Evolutionary conservation across 2,113 vertebrate genomes (phyloP).

Genomic region (Chiloscyllium plagiosum): DNA sequence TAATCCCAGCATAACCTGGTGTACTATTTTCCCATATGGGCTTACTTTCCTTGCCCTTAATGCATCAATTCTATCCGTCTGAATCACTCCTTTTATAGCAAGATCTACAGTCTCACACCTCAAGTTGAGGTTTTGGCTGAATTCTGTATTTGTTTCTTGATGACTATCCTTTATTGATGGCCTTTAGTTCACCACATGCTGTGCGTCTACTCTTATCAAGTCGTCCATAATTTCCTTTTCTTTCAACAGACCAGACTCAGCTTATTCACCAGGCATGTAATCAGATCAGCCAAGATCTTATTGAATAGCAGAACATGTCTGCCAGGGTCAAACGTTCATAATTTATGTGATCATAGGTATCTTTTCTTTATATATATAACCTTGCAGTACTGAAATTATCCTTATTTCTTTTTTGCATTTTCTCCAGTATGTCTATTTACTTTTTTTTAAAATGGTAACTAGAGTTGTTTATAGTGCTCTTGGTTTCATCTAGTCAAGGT

Average conservation of each 20-base stretch:
- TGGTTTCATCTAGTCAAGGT: not conserved
- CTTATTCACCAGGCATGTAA: not conserved
- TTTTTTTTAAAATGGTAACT: not conserved
- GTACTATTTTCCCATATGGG: too few relatives aligned
- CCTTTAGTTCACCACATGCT: not conserved
- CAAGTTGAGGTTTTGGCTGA: not conserved
- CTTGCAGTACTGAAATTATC: not conserved
- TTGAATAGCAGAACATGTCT: too few relatives aligned
- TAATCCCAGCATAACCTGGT: too few relatives aligned
- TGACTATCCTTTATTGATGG: not conserved
- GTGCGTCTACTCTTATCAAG: too few relatives aligned
- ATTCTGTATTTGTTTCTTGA: not conserved
- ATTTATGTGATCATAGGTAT: not conserved
- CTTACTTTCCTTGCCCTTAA: too few relatives aligned
- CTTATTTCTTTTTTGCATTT: not conserved
- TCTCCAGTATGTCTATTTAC: not conserved
- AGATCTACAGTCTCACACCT: too few relatives aligned
- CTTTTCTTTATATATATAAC: not conserved
- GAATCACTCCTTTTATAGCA: too few relatives aligned
- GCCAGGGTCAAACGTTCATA: too few relatives aligned
- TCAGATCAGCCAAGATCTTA: too few relatives aligned
- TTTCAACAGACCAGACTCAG: not conserved
- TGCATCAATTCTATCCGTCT: too few relatives aligned
- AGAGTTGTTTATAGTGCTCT: not conserved
- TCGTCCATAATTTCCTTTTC: too few relatives aligned